These are phyloP conservation scores for Xylota segnis DNA, from an alignment of 2,888 invertebrate species.

Conservation along the genomic window DNA sequence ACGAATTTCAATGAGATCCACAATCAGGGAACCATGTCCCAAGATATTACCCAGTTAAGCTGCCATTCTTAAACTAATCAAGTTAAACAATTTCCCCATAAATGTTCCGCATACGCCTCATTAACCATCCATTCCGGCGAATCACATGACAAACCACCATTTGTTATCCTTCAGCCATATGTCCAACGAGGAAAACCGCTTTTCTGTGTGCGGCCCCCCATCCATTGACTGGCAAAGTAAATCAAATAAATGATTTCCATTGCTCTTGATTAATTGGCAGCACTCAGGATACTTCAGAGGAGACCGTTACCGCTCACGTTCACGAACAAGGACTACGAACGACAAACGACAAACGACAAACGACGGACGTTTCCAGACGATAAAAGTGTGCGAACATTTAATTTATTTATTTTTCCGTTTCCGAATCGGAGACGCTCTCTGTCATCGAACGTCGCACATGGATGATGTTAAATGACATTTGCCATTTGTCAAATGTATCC, in stretches of 20 bases:
- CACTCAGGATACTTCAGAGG: conserved; percentile 37
- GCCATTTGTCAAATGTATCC: conserved; percentile 44
- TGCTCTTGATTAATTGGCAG: conserved; percentile 71
- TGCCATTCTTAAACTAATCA: conserved; percentile 43
- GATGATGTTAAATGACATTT: conserved; percentile 26
- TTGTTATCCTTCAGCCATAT: conserved; percentile 58
- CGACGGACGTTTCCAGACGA: conserved; percentile 20
- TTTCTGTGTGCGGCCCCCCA: not conserved
- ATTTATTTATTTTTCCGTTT: conserved; percentile 52
- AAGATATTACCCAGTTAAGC: conserved; percentile 18
- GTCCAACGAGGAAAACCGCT: not conserved
- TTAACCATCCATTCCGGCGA: conserved; percentile 55
- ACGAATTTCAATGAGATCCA: conserved; percentile 2
- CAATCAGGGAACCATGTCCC: not conserved
- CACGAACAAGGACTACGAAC: conserved; percentile 10
- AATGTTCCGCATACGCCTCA: conserved; percentile 63
- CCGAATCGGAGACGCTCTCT: conserved; percentile 22
- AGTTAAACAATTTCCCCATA: conserved; percentile 48
- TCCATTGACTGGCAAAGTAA: conserved; percentile 44
- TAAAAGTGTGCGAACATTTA: conserved; percentile 44
- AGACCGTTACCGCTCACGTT: no score
- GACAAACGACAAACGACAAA: no score
- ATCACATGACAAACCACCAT: conserved; percentile 64
- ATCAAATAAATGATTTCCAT: conserved; percentile 74
- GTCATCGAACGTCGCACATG: conserved; percentile 47